Conservation (phyloP, 2,797 vertebrate genomes). For the Catharus ustulatus region DNA sequence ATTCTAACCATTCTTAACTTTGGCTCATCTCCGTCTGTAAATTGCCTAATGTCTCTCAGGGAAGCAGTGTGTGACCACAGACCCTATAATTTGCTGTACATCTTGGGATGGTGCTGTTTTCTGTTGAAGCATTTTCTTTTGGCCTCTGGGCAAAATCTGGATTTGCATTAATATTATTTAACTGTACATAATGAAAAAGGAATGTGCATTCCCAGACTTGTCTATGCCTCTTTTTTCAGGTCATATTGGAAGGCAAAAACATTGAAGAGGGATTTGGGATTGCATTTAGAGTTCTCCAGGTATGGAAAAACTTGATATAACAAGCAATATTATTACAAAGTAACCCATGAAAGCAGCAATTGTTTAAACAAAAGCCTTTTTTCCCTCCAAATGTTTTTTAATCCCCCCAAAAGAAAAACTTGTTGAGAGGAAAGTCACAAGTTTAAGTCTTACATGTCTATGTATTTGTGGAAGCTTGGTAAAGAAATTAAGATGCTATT, state of each 20-base stretch:
- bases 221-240: slow-evolving; percentile 74
- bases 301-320: slow-evolving; percentile 61
- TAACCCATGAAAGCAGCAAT: background rate
- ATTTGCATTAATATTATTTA: background rate
- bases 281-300: slow-evolving; percentile 96
- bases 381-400: background rate
- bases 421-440: background rate
- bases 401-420: background rate
- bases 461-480: background rate
- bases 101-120: background rate
- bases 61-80: background rate
- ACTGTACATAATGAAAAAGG: background rate
- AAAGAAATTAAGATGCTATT: background rate
- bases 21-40: background rate
- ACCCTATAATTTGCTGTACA: background rate
- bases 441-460: background rate
- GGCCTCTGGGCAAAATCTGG: background rate
- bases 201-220: background rate
- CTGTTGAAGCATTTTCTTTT: background rate
- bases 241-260: slow-evolving; percentile 96
- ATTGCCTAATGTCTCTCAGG: background rate
- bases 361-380: background rate
- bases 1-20: background rate
- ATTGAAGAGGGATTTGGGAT: slow-evolving; percentile 98
- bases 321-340: background rate